These are phyloP conservation scores for Mesocricetus auratus DNA, from an alignment of 2,113 vertebrate genomes.

Conservation along the genomic window DNA sequence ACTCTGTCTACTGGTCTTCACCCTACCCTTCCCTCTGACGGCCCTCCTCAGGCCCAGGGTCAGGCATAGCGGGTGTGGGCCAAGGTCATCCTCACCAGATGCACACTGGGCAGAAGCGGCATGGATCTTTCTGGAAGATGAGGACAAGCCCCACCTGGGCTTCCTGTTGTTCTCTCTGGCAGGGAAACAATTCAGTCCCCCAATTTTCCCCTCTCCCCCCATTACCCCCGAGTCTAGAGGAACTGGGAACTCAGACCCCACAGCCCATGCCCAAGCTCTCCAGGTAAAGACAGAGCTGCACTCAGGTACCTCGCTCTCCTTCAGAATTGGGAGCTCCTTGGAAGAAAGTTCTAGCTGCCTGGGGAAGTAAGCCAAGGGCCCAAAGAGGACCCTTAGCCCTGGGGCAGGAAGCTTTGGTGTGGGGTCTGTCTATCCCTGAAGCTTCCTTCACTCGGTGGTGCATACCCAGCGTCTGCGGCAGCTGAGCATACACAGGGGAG, in stretches of 20 bases:
- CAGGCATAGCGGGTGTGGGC: neutral
- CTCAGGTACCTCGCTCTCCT: neutral
- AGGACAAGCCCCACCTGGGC: neutral
- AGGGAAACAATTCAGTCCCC: neutral
- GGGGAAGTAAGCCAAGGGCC: neutral
- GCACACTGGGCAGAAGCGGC: rapidly evolving
- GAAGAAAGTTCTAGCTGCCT: neutral
- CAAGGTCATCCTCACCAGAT: neutral
- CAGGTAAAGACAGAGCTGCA: neutral
- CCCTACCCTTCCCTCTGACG: neutral
- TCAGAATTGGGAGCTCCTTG: neutral
- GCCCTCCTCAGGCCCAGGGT: neutral
- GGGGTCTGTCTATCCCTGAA: neutral
- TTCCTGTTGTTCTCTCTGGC: neutral
- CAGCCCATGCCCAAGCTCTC: neutral
- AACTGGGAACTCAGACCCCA: neutral
- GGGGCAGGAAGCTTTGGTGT: rapidly evolving
- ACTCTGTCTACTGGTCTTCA: neutral
- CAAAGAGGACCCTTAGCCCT: rapidly evolving
- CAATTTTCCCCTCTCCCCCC: neutral
- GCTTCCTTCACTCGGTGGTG: neutral
- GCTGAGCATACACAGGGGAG: neutral
- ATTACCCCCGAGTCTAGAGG: neutral
- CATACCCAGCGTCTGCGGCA: rapidly evolving
- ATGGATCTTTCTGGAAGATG: neutral